These are phyloP conservation scores for Nautilus pompilius DNA, from an alignment of 1,140 invertebrate genomes.

Conservation along the genomic window DNA sequence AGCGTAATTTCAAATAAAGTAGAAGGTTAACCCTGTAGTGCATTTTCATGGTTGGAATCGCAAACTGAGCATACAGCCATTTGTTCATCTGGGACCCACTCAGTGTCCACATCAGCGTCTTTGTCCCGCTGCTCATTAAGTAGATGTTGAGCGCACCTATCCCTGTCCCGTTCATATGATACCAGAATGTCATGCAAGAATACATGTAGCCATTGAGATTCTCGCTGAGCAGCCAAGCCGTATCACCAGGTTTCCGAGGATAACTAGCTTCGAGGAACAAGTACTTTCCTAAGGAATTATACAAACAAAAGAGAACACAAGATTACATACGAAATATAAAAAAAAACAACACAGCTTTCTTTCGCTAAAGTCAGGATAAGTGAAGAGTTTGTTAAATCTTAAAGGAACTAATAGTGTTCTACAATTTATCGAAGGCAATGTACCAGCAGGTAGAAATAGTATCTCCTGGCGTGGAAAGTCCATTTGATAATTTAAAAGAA, in stretches of 20 bases:
- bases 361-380: not conserved
- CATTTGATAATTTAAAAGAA: not conserved
- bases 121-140: conserved; percentile 14
- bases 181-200: conserved; percentile 64
- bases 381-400: not conserved
- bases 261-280: conserved; percentile 33
- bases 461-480: not conserved
- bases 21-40: not conserved
- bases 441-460: not conserved
- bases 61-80: conserved; percentile 34
- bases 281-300: conserved; percentile 48
- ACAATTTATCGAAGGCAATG: too few species aligned
- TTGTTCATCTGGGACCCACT: conserved; percentile 31
- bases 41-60: too few species aligned
- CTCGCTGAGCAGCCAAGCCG: conserved; percentile 39
- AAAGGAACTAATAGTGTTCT: not conserved
- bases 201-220: conserved; percentile 27
- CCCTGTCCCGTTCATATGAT: conserved; percentile 69
- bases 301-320: too few species aligned
- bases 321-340: not conserved
- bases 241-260: conserved; percentile 23
- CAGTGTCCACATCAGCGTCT: conserved; percentile 24
- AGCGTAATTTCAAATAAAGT: not conserved
- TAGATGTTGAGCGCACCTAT: conserved; percentile 37
- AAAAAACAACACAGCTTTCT: not conserved